Base-by-base conservation (phyloP, 2,797 vertebrate genomes). In the Anguilla pacifica region DNA sequence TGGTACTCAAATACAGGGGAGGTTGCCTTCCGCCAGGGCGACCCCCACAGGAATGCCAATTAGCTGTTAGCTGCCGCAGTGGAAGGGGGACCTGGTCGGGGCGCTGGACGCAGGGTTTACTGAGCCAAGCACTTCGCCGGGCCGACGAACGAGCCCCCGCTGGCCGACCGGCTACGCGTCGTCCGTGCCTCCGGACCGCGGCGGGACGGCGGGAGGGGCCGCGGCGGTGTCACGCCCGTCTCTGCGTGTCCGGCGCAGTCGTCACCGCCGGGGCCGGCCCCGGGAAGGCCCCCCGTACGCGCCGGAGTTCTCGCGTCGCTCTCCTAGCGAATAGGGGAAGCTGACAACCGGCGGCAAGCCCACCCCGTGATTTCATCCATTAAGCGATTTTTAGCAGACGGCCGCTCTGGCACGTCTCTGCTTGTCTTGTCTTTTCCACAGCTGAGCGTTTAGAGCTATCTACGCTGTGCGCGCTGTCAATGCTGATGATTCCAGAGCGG, bases 21-120 rank as follows among this genome's bases (percentile, higher is more conserved):
- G 96, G 96, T 96, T 96, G 96, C 95, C 95, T 96, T 95, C 95
- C 93, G 93, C 93, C 90, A 39, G 93, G 90, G 93, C 94, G 94
- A 95, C 94, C 91, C 95, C 96, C 94, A 92, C 92, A 92, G 92
- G 94, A 96, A 95, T 96, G 96, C 96, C 91, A 94, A 96, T 96
- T 43, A 43, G 35, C 35, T 35, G 35, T 95, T 89, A n/a, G 95
- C 88, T 89, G 92, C 89, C 93, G 94, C 90, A 13, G 90, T 93
- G 95, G 94, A 94, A 90, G 93, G 94, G 95, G 94, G 95, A 95
- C 95, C 96, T 96, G 95, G 96, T 15, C 35, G 95, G 95, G 95
- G 95, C 95, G 95, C 93, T 96, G 95, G 94, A 93, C 94, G 93
- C 93, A 86, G 90, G 92, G 90, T 96, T 96, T 96, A 96, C 96